These are phyloP conservation scores for Parelbella ahira DNA, from an alignment of 2,888 invertebrate species.

Conservation along the genomic window DNA sequence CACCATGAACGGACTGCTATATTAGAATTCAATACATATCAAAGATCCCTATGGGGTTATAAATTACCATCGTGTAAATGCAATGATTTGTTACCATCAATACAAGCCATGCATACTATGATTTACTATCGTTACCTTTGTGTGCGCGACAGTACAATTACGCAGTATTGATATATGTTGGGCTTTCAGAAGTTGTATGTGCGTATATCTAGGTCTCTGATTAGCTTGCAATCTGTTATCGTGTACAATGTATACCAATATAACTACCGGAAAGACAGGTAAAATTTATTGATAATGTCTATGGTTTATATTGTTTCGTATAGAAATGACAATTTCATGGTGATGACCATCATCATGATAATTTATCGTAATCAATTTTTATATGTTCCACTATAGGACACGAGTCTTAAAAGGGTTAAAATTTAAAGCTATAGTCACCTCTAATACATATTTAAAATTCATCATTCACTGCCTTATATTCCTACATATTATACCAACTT, in stretches of 20 bases:
- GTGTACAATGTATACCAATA: constrained; percentile 31
- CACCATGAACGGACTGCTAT: constrained; percentile 16
- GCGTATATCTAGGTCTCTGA: constrained; percentile 5
- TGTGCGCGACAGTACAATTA: constrained; percentile 45
- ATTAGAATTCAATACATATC: constrained; percentile 19
- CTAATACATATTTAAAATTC: no score
- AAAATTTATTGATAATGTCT: no score
- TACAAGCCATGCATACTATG: constrained; percentile 27
- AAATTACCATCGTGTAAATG: constrained; percentile 31
- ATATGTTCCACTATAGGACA: no score
- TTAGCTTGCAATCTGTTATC: constrained; percentile 13
- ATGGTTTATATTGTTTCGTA: no score
- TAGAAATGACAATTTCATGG: no score
- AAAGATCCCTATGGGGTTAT: constrained; percentile 25
- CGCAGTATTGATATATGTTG: constrained; percentile 37
- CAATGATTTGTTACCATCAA: constrained; percentile 38
- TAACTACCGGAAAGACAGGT: no score
- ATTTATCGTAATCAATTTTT: no score
- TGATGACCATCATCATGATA: no score
- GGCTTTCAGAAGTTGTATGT: constrained; percentile 16
- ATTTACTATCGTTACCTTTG: constrained; percentile 38
- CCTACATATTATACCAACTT: no score
- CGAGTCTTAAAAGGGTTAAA: no score
- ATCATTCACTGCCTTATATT: no score
- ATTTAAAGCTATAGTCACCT: no score